Evolutionary conservation across 1,140 invertebrate species (phyloP), one percentile per base, ranked within the genome.

Genomic region (Argopecten irradians): DNA sequence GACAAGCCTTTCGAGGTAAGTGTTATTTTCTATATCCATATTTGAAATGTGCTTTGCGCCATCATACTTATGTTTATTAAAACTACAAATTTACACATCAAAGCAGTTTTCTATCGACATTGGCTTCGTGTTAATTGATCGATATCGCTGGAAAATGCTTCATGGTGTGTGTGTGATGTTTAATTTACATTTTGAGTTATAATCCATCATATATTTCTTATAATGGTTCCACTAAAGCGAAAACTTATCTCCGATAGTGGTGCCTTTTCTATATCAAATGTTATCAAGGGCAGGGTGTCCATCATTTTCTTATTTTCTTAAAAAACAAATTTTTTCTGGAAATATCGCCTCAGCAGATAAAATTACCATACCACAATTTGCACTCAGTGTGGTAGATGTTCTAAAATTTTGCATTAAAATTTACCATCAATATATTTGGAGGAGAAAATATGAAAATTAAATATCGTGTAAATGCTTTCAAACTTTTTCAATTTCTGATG

Each of bases 1-100:
- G 87, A 91, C 34, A 86, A 90, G 55, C 46, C 85, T n/a, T 87
- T 88, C 39, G 88, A 86, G 87, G 86, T 89, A 88, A 89, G 85
- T 88, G 28, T 82, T 3, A 71, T n/a, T 71, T 71, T 71, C 55
- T 28, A 71, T 71, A 28, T n/a, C 2, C 55, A 28, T 71, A n/a
- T 71, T 71, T 71, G 22, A 71, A 71, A 71, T 28, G 1, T 55
- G 28, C 16, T 28, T 71, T 71, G 28, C n/a, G n/a, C 55, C 55
- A 71, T 71, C 55, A 71, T 71, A 0, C n/a, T 28, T 71, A 22
- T 16, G 19, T 71, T n/a, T 28, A 71, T 3, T 28, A 16, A 71
- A 71, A 39, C 36, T 71, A 7, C 55, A 71, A 71, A 8, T 71
- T 71, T 46, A 16, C 28, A 11, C 11, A 71, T 39, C 5, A 71